These are phyloP conservation scores for Drosophila varians DNA, from an alignment of 1,140 invertebrate genomes.

Conservation along the genomic window DNA sequence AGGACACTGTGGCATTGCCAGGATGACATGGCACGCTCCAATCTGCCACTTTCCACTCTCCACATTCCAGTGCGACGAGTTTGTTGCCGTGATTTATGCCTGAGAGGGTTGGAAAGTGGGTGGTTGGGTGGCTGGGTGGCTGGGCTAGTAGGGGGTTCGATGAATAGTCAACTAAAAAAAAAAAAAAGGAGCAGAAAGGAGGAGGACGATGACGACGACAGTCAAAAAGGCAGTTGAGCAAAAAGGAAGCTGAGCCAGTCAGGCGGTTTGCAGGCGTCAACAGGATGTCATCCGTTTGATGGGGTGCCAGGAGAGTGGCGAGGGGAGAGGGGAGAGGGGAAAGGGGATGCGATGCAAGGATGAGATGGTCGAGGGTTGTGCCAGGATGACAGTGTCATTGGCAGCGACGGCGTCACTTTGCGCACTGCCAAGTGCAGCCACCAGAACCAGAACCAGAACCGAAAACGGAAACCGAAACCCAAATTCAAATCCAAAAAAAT, in stretches of 20 bases:
- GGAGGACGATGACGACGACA: conserved; percentile 2
- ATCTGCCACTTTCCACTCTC: conserved; percentile 34
- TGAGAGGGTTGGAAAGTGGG: conserved; percentile 54
- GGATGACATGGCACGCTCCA: conserved; percentile 32
- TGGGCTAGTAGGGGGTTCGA: conserved; percentile 5
- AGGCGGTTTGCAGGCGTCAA: conserved; percentile 73
- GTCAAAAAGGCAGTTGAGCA: conserved; percentile 65
- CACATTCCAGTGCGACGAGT: conserved; percentile 57
- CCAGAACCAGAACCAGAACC: conserved; percentile 43
- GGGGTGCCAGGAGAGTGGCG: neutral
- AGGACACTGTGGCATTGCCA: conserved; percentile 15
- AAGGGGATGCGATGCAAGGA: no score
- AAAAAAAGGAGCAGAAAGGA: neutral
- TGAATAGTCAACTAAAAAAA: conserved; percentile 44
- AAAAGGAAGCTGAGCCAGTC: conserved; percentile 49
- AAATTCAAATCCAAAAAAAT: conserved; percentile 29
- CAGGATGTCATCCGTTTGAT: conserved; percentile 50
- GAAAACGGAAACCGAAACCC: no score
- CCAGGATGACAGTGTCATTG: conserved; percentile 61
- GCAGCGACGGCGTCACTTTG: conserved; percentile 65
- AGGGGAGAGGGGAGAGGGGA: neutral
- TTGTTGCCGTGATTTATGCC: conserved; percentile 73
- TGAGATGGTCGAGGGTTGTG: conserved; percentile 24
- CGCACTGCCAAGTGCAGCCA: conserved; percentile 53
- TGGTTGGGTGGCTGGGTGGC: conserved; percentile 4